These are phyloP conservation scores for Plotosus lineatus DNA, from an alignment of 2,113 vertebrate genomes.

Conservation along the genomic window DNA sequence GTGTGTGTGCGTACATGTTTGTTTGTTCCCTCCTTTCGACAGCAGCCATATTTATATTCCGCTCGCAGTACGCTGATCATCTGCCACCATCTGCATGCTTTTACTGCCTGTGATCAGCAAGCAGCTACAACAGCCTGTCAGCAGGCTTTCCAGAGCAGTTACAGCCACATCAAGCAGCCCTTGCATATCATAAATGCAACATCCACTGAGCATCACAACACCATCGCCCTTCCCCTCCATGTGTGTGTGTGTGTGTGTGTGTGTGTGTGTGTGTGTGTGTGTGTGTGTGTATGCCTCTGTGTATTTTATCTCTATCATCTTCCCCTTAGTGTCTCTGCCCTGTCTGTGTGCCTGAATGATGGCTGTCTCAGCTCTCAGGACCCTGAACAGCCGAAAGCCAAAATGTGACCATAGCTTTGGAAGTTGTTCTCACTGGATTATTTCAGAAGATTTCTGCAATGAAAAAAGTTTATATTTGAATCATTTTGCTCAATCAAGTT, in stretches of 20 bases:
- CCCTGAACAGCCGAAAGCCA: conserved; percentile 59
- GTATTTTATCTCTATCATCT: conserved; percentile 13
- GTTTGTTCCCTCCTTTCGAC: conserved; percentile 48
- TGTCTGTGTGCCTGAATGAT: conserved; percentile 55
- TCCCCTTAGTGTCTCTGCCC: conserved; percentile 44
- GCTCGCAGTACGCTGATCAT: conserved; percentile 65
- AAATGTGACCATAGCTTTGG: conserved; percentile 64
- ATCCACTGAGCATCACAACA: conserved; percentile 48
- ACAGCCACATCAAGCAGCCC: conserved; percentile 63
- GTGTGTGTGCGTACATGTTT: conserved; percentile 58
- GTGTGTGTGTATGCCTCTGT: conserved; percentile 21
- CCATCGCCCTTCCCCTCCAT: conserved; percentile 34
- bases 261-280: not conserved
- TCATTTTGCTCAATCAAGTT: not conserved
- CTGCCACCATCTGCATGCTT: conserved; percentile 75
- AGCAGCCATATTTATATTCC: conserved; percentile 70
- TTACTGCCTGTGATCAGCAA: conserved; percentile 72
- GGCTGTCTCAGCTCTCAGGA: conserved; percentile 54
- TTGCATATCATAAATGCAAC: conserved; percentile 55
- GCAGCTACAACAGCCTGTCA: conserved; percentile 70
- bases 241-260: conserved; percentile 7
- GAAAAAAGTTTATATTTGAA: not conserved
- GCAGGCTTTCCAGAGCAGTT: conserved; percentile 71
- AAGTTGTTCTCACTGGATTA: conserved; percentile 19
- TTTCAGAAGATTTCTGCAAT: conserved; percentile 23